Evolutionary conservation across 1,140 invertebrate species (phyloP).

Genomic region (Spodoptera frugiperda): DNA sequence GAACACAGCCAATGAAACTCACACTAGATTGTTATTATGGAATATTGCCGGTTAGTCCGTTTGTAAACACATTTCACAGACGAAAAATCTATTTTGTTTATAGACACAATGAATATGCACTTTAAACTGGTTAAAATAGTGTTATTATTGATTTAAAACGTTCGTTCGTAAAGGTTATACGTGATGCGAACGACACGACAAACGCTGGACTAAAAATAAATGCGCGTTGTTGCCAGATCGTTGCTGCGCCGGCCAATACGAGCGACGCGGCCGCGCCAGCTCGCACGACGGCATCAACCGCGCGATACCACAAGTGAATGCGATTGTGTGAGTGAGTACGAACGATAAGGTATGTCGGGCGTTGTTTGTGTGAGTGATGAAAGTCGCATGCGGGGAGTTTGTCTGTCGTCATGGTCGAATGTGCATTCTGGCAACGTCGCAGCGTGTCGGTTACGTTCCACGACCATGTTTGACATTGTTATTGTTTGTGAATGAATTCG

Average conservation of each 20-base stretch:
- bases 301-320: background rate
- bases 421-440: constrained; percentile 29
- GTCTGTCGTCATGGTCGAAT: constrained; percentile 34
- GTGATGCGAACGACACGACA: constrained; percentile 37
- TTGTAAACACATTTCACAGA: too few relatives aligned
- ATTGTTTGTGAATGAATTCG: background rate
- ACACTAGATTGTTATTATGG: too few relatives aligned
- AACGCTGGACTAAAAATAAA: constrained; percentile 19
- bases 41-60: too few relatives aligned
- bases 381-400: background rate
- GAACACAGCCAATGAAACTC: too few relatives aligned
- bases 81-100: too few relatives aligned
- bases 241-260: background rate
- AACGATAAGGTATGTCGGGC: background rate
- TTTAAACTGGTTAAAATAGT: background rate
- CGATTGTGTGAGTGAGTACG: background rate
- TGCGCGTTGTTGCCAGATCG: constrained; percentile 10
- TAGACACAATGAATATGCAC: too few relatives aligned
- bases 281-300: background rate
- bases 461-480: constrained; percentile 24
- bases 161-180: background rate
- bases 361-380: background rate
- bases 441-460: background rate
- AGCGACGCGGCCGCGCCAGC: constrained; percentile 16
- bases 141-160: background rate